A percentile compares a stretch with the other conserved stretches of the same genome.
These are phyloP conservation scores for Gnathonemus longibarbis DNA, from an alignment of 2,113 vertebrate genomes.

Conservation along the genomic window DNA sequence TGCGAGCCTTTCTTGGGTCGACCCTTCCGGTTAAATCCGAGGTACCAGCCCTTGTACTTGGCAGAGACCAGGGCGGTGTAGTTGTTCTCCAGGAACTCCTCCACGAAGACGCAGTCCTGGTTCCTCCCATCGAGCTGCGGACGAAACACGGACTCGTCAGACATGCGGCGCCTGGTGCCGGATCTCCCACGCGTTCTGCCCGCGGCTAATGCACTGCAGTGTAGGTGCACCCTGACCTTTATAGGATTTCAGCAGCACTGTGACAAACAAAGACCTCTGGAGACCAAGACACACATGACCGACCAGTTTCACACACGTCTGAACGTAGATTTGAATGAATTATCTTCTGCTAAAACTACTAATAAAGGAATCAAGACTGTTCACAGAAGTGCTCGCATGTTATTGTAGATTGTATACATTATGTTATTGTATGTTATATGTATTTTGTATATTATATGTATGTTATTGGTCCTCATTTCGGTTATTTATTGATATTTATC, in stretches of 20 bases:
- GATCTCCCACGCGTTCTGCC: neutral
- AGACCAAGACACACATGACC: neutral
- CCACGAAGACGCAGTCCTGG: constrained; percentile 69
- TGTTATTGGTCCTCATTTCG: neutral
- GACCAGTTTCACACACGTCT: neutral
- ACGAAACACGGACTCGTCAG: neutral
- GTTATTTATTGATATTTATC: neutral
- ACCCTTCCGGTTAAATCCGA: constrained; percentile 69
- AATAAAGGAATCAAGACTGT: neutral
- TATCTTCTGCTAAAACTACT: neutral
- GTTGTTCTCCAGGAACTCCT: constrained; percentile 75
- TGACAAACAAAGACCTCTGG: neutral
- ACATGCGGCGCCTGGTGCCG: neutral
- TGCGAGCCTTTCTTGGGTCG: constrained; percentile 64
- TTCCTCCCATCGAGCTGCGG: constrained; percentile 62
- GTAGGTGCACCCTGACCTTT: neutral
- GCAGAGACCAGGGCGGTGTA: constrained; percentile 70
- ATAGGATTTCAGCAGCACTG: neutral
- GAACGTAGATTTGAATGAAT: neutral
- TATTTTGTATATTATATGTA: neutral
- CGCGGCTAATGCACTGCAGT: neutral
- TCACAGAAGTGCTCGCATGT: neutral
- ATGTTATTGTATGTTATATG: neutral
- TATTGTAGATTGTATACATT: neutral
- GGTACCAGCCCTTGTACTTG: constrained; percentile 72